Percentiles rank a stretch among this genome's conserved stretches.
These are phyloP conservation scores for Zaprionus camerounensis DNA, from an alignment of 1,140 invertebrate genomes.

Conservation along the genomic window DNA sequence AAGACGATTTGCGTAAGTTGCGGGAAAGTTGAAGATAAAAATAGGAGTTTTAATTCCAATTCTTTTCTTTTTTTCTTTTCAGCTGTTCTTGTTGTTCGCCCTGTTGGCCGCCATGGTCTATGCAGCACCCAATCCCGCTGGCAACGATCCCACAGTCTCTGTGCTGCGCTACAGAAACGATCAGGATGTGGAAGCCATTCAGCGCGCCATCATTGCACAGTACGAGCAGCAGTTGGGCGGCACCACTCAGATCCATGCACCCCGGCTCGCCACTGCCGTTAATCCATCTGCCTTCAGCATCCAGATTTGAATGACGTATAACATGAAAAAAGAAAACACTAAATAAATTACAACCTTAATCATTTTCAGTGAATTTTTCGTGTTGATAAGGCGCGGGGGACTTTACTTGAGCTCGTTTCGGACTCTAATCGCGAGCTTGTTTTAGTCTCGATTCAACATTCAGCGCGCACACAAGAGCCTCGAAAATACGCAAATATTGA, in stretches of 20 bases:
- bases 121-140: constrained; percentile 26
- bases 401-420: constrained; percentile 30
- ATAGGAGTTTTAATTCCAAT: not conserved
- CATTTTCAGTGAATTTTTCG: constrained; percentile 36
- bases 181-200: constrained; percentile 64
- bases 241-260: constrained; percentile 58
- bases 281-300: constrained; percentile 57
- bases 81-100: constrained; percentile 57
- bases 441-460: constrained; percentile 61
- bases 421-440: constrained; percentile 5
- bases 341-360: constrained; percentile 55
- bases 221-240: constrained; percentile 62
- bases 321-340: not conserved
- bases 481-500: not conserved
- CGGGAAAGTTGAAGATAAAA: not conserved
- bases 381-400: constrained; percentile 53
- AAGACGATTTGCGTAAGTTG: constrained; percentile 60
- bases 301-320: constrained; percentile 52
- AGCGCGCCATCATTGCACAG: constrained; percentile 72
- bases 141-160: constrained; percentile 56
- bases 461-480: constrained; percentile 27
- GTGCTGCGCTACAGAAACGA: constrained; percentile 68
- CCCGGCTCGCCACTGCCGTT: constrained; percentile 48
- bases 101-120: constrained; percentile 42
- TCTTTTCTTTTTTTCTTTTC: not conserved